phyloP scores from a whole-genome alignment of 2,113 vertebrate species.

The Polypterus bichir region DNA sequence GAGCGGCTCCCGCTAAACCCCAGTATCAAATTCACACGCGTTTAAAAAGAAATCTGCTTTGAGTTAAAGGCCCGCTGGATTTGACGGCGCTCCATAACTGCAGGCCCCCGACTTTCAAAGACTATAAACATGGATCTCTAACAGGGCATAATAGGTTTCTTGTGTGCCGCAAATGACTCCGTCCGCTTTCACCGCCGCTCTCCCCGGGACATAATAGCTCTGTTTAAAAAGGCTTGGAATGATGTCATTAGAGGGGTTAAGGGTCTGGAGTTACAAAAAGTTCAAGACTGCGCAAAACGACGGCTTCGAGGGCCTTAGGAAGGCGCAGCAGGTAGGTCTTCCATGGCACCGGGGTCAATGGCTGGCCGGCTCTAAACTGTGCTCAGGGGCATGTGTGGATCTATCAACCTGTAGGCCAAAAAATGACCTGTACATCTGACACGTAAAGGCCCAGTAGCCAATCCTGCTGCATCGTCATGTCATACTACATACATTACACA shows the following conservation, averaged over 20 bases:
- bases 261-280: neutral
- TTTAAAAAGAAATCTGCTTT: constrained; percentile 1
- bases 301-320: too few species aligned
- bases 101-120: constrained; percentile 44
- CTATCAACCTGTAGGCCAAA: too few species aligned
- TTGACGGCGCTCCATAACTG: constrained; percentile 40
- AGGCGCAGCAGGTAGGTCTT: too few species aligned
- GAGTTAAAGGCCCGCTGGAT: constrained; percentile 17
- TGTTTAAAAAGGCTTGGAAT: neutral
- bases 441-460: too few species aligned
- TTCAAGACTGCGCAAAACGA: neutral
- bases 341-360: too few species aligned
- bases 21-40: neutral
- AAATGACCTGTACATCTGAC: too few species aligned
- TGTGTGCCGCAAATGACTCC: constrained; percentile 40
- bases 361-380: too few species aligned
- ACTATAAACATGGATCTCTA: constrained; percentile 12
- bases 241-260: neutral
- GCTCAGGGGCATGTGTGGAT: too few species aligned
- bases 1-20: neutral
- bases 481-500: too few species aligned
- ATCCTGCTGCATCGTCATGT: too few species aligned
- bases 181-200: constrained; percentile 16
- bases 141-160: constrained; percentile 52
- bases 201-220: neutral